phyloP scores from a whole-genome alignment of 2,888 invertebrate species.

The Lasioglossum malachurum region DNA sequence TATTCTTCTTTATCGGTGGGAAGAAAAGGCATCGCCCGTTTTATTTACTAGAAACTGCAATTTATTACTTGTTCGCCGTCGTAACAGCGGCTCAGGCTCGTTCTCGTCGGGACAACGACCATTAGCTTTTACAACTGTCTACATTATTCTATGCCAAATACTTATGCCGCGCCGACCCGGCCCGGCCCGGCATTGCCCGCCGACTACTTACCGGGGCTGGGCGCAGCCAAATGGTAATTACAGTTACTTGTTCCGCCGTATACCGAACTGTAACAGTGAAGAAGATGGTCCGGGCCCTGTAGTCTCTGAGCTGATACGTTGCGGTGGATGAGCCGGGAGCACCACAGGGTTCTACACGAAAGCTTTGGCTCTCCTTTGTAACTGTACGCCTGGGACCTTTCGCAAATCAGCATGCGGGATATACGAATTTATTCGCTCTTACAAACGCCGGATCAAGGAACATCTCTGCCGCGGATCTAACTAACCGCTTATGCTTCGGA shows the following conservation, averaged over 20 bases:
- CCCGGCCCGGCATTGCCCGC: neutral
- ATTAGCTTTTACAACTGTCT: constrained; percentile 34
- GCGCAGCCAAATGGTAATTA: constrained; percentile 36
- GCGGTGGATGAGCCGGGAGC: constrained; percentile 18
- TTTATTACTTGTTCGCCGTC: constrained; percentile 14
- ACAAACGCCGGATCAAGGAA: constrained; percentile 15
- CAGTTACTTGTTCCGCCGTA: constrained; percentile 15
- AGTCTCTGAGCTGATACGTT: constrained; percentile 15
- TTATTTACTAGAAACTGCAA: constrained; percentile 11
- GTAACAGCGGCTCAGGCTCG: constrained; percentile 12
- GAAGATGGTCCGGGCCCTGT: constrained; percentile 20
- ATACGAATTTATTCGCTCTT: constrained; percentile 14
- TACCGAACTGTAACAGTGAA: constrained; percentile 11
- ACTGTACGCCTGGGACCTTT: constrained; percentile 15
- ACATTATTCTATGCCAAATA: constrained; percentile 24
- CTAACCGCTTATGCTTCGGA: constrained; percentile 10
- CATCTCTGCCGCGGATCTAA: neutral
- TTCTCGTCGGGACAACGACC: constrained; percentile 33
- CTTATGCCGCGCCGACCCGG: neutral
- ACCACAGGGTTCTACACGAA: neutral
- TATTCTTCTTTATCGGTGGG: constrained; percentile 6
- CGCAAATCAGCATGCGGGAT: constrained; percentile 23
- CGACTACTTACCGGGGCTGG: constrained; percentile 16
- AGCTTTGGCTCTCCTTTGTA: constrained; percentile 13
- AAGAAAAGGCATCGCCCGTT: neutral